Percentiles rank a stretch among this genome's conserved stretches.
These are phyloP conservation scores for Ceyx cyanopectus DNA, from an alignment of 2,113 vertebrate genomes.

Conservation along the genomic window DNA sequence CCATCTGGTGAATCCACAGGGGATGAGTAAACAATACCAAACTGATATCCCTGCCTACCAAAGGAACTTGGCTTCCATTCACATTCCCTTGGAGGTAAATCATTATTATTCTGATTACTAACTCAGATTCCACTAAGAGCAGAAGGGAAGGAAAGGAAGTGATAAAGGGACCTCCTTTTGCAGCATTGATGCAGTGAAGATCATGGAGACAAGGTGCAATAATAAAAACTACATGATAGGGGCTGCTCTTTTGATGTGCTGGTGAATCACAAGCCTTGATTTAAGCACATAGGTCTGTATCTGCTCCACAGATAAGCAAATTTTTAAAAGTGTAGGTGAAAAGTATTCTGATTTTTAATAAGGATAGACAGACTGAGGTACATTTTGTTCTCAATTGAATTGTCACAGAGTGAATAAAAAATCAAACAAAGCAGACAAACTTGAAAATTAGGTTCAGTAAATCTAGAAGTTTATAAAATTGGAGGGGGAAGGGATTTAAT, in stretches of 20 bases:
- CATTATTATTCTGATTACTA: conserved; percentile 50
- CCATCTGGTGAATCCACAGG: conserved; percentile 72
- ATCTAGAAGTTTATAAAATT: background rate
- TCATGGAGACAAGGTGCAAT: conserved; percentile 10
- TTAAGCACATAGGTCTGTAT: conserved; percentile 27
- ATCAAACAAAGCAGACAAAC: background rate
- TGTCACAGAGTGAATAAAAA: background rate
- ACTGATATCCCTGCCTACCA: conserved; percentile 44
- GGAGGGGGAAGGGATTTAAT: background rate
- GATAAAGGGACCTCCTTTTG: conserved; percentile 22
- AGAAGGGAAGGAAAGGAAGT: conserved; percentile 8
- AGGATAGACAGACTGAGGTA: background rate
- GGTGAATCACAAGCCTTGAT: conserved; percentile 14
- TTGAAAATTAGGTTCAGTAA: background rate
- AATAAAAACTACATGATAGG: background rate
- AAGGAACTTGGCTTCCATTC: conserved; percentile 50
- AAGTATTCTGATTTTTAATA: conserved; percentile 26
- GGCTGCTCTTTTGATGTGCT: conserved; percentile 39
- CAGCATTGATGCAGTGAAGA: background rate
- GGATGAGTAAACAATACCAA: conserved; percentile 59
- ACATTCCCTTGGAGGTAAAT: conserved; percentile 61
- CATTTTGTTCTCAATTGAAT: background rate
- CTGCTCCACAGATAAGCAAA: conserved; percentile 13
- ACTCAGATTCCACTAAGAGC: background rate
- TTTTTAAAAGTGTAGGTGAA: background rate